Evolutionary conservation across 2,113 vertebrate species (phyloP).

Genomic region (Diadophis punctatus): DNA sequence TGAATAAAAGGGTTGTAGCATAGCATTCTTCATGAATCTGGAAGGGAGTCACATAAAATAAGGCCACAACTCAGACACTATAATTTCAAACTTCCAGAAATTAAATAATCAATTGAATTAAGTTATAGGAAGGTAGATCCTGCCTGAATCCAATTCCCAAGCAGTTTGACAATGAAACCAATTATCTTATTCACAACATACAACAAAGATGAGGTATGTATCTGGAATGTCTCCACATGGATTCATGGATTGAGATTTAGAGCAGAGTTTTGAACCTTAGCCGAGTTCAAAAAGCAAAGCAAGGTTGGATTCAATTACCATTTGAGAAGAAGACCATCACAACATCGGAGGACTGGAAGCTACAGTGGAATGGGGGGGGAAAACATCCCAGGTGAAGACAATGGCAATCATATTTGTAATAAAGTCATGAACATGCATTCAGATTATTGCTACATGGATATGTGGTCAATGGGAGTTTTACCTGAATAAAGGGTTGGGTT

Average conservation of each 20-base stretch:
- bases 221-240: background rate
- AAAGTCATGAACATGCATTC: background rate
- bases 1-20: background rate
- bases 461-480: background rate
- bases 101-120: background rate
- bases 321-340: background rate
- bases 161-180: background rate
- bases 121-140: background rate
- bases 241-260: background rate
- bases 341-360: background rate
- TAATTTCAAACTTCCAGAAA: background rate
- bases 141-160: background rate
- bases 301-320: background rate
- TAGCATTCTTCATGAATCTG: background rate
- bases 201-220: background rate
- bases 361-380: background rate
- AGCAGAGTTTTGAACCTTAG: background rate
- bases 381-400: background rate
- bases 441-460: background rate
- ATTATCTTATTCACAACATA: background rate
- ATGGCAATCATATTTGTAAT: background rate
- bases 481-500: background rate
- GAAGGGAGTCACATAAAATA: background rate
- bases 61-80: background rate
- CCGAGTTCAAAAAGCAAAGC: background rate